Evolutionary conservation across 2,888 invertebrate genomes (phyloP), one percentile per base, ranked within the genome.

Genomic region (Lypha dubia): DNA sequence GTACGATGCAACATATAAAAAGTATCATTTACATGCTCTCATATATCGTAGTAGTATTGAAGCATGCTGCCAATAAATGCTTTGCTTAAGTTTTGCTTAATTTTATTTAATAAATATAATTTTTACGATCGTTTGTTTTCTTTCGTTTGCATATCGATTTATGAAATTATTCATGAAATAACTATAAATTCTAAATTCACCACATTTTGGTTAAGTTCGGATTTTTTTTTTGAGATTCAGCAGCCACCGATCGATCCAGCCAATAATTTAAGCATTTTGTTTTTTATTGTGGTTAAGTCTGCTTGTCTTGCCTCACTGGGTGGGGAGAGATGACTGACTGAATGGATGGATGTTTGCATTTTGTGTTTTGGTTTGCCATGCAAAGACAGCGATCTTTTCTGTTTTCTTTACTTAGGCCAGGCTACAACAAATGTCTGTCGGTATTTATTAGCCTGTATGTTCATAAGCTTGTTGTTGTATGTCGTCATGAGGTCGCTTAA

Each of bases 81-180:
- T 75, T 44, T 68, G 53, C 3, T 28, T 62, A 51, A 60, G 41
- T 24, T 68, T 41, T 15, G 35, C 51, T 74, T 63, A 62, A 24
- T 73, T 80, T 71, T 71, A 46, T 32, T 49, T 67, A 15, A 49
- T 24, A 38, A 41, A 17, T 53, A 24, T 41, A 41, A 32, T 22
- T 56, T 53, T 15, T n/a, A n/a, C n/a, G n/a, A n/a, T n/a, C n/a
- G n/a, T n/a, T 62, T 32, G 6, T 44, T 71, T 70, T 38, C n/a
- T 58, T 63, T 49, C 38, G 20, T 65, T 79, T 81, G 81, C 73
- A 81, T 80, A 84, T 88, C 87, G 88, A 88, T 88, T 88, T 88
- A 88, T 88, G 87, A 88, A 88, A 88, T 88, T 87, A 88, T 87
- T 88, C 86, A 84, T 87, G 85, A 88, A 89, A 89, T 89, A 88